These are phyloP conservation scores for Ciconia stormi DNA, from an alignment of 2,113 vertebrate genomes.

Conservation along the genomic window DNA sequence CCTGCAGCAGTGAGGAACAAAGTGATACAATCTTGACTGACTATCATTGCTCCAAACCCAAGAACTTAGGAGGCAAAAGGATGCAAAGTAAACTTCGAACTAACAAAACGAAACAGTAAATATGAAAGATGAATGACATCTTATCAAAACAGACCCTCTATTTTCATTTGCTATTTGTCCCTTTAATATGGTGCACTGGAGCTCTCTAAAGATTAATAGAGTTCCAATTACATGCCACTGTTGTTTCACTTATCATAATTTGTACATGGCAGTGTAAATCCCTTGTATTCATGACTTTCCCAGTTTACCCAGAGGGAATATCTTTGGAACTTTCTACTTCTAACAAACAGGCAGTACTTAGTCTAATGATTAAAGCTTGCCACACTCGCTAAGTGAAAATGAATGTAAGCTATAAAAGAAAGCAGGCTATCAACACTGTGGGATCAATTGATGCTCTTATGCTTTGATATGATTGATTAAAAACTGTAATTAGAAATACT, in stretches of 20 bases:
- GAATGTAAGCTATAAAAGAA: not conserved
- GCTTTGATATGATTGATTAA: not conserved
- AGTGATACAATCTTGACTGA: not conserved
- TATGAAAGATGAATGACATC: not conserved
- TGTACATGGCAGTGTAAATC: not conserved
- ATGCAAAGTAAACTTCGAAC: constrained; percentile 3
- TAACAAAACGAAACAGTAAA: constrained; percentile 14
- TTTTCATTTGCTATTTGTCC: not conserved
- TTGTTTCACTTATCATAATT: constrained; percentile 39
- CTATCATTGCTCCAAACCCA: not conserved
- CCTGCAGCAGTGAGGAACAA: not conserved
- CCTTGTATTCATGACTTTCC: constrained; percentile 16
- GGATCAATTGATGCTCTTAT: not conserved
- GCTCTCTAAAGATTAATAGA: constrained; percentile 36
- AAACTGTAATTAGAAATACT: not conserved
- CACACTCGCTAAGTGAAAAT: not conserved
- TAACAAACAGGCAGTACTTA: constrained; percentile 38
- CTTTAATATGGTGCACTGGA: constrained; percentile 19
- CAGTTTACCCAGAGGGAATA: constrained; percentile 29
- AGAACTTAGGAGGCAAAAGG: not conserved
- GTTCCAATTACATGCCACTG: constrained; percentile 14
- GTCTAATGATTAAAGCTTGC: not conserved
- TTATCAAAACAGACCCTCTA: constrained; percentile 7
- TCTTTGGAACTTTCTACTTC: constrained; percentile 46
- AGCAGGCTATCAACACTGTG: not conserved